A percentile compares a stretch with the other conserved stretches of the same genome.
phyloP scores from a whole-genome alignment of 2,113 vertebrate species.

The Apodemus sylvaticus region DNA sequence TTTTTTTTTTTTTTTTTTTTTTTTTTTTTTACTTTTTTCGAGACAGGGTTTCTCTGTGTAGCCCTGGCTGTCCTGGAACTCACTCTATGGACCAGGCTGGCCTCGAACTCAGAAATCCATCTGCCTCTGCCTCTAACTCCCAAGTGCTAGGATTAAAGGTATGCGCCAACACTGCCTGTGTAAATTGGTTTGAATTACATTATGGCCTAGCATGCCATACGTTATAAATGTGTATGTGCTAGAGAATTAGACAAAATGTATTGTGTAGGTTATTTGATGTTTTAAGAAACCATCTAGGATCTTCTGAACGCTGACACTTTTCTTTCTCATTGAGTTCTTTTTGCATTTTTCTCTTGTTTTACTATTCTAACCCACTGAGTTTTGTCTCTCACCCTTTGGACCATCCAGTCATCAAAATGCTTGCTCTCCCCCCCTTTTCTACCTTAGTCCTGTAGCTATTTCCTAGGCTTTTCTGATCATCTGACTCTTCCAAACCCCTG shows the following conservation, averaged over 20 bases:
- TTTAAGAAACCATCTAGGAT: constrained; percentile 51
- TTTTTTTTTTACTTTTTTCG: too few relatives aligned
- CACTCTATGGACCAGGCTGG: too few relatives aligned
- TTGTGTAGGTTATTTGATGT: constrained; percentile 17
- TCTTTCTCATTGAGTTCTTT: constrained; percentile 39
- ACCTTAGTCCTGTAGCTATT: background rate
- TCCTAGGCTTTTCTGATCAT: constrained; percentile 30
- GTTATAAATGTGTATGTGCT: background rate
- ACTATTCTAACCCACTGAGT: constrained; percentile 42
- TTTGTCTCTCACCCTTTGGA: constrained; percentile 6
- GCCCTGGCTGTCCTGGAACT: too few relatives aligned
- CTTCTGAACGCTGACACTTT: constrained; percentile 34
- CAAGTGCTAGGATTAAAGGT: too few relatives aligned
- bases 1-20: too few relatives aligned
- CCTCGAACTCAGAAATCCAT: too few relatives aligned
- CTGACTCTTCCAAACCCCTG: constrained; percentile 10
- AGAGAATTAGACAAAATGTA: background rate
- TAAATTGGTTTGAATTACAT: constrained; percentile 57
- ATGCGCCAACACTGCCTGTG: too few relatives aligned
- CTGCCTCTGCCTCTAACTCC: too few relatives aligned
- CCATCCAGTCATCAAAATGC: constrained; percentile 24
- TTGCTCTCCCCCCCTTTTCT: background rate
- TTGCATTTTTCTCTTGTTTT: constrained; percentile 41
- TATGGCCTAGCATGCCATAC: constrained; percentile 29
- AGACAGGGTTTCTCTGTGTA: too few relatives aligned